Conservation (phyloP, 1,140 invertebrate species). For the Pseudomyrmex concolor region DNA sequence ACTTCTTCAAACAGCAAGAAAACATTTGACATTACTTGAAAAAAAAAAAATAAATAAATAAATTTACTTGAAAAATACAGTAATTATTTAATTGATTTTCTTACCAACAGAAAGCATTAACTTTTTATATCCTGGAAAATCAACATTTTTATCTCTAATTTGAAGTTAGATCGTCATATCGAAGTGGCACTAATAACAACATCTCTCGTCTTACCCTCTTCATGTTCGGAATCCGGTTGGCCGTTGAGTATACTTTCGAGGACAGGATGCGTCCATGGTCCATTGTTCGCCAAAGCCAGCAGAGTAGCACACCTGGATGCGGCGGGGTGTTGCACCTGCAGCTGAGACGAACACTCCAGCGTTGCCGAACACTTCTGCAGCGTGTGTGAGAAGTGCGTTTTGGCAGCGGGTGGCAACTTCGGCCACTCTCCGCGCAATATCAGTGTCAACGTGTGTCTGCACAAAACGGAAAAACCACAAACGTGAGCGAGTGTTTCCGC, state of each 20-base stretch:
- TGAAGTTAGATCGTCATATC: not conserved
- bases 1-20: not conserved
- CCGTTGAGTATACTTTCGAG: constrained; percentile 84
- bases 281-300: constrained; percentile 83
- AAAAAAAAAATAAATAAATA: no score
- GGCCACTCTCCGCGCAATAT: constrained; percentile 87
- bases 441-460: constrained; percentile 85
- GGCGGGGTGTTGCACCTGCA: constrained; percentile 80
- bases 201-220: constrained; percentile 75
- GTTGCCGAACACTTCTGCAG: constrained; percentile 83
- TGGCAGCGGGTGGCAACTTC: constrained; percentile 83
- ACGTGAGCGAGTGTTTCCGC: not conserved
- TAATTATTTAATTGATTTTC: no score
- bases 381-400: constrained; percentile 85
- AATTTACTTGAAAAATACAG: no score
- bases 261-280: constrained; percentile 84
- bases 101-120: no score
- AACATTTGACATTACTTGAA: not conserved
- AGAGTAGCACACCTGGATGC: constrained; percentile 83
- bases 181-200: not conserved
- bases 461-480: constrained; percentile 18
- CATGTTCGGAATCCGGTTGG: constrained; percentile 82
- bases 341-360: constrained; percentile 76
- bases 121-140: not conserved
- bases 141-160: not conserved